These are phyloP conservation scores for Tholera decimalis DNA, from an alignment of 2,888 invertebrate genomes.

Conservation along the genomic window DNA sequence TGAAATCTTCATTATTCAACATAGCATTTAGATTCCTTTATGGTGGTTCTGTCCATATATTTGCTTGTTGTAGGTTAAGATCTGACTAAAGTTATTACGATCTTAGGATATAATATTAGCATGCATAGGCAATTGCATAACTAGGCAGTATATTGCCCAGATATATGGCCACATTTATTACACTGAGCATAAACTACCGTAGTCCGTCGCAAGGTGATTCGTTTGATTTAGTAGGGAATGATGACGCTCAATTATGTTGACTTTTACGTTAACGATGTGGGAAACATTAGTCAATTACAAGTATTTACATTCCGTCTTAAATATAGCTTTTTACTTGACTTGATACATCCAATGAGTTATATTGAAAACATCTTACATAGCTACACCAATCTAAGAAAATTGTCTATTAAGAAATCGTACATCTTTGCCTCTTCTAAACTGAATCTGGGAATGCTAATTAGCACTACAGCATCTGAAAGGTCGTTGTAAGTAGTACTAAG, in stretches of 20 bases:
- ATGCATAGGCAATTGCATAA: conserved; percentile 28
- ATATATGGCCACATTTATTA: conserved; percentile 46
- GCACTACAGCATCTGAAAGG: conserved; percentile 1
- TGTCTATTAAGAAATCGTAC: neutral
- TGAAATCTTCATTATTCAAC: neutral
- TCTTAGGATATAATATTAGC: conserved; percentile 25
- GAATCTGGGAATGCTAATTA: conserved; percentile 30
- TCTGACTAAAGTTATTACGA: conserved; percentile 24
- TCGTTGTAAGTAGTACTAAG: neutral
- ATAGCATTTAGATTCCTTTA: neutral
- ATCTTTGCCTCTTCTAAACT: neutral
- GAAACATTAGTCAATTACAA: conserved; percentile 16
- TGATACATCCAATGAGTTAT: neutral
- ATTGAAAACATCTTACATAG: neutral
- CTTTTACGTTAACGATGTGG: conserved; percentile 29
- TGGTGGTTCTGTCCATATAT: neutral
- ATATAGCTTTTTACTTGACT: neutral
- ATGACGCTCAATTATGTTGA: conserved; percentile 36
- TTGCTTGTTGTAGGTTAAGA: conserved; percentile 2
- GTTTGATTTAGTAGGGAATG: conserved; percentile 37
- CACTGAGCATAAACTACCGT: conserved; percentile 33
- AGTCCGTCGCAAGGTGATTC: conserved; percentile 29
- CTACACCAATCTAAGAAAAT: neutral
- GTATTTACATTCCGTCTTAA: neutral
- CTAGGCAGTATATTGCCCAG: conserved; percentile 28